Conservation (phyloP, 2,113 vertebrate species). For the Fukomys damarensis region DNA sequence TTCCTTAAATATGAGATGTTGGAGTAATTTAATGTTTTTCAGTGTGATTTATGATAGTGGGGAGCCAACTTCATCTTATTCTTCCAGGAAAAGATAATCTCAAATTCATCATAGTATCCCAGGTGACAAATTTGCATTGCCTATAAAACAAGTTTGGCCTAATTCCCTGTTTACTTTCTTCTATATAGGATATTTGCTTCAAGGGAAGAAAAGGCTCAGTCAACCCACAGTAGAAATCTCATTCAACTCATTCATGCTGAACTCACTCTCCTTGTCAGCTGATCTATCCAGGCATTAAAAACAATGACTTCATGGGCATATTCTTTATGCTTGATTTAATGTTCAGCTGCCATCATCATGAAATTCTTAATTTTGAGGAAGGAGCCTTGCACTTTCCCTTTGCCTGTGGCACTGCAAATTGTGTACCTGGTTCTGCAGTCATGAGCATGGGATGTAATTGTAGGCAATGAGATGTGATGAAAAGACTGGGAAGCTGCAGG, state of each 20-base stretch:
- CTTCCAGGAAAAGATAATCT: neutral
- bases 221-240: neutral
- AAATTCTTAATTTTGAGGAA: constrained; percentile 19
- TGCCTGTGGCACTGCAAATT: neutral
- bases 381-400: neutral
- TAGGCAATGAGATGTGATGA: neutral
- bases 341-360: neutral
- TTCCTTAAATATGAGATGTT: neutral
- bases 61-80: neutral
- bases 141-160: neutral
- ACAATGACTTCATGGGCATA: neutral
- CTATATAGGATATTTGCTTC: neutral
- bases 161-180: neutral
- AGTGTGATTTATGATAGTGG: neutral
- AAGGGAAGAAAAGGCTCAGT: neutral
- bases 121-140: neutral
- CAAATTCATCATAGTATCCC: constrained; percentile 5
- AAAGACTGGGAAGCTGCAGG: neutral
- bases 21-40: neutral
- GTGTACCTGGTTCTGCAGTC: neutral
- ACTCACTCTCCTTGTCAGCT: neutral
- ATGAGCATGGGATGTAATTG: neutral
- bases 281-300: neutral
- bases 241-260: neutral
- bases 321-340: neutral